phyloP scores from a whole-genome alignment of 2,888 invertebrate genomes.

The Criorhina ranunculi region DNA sequence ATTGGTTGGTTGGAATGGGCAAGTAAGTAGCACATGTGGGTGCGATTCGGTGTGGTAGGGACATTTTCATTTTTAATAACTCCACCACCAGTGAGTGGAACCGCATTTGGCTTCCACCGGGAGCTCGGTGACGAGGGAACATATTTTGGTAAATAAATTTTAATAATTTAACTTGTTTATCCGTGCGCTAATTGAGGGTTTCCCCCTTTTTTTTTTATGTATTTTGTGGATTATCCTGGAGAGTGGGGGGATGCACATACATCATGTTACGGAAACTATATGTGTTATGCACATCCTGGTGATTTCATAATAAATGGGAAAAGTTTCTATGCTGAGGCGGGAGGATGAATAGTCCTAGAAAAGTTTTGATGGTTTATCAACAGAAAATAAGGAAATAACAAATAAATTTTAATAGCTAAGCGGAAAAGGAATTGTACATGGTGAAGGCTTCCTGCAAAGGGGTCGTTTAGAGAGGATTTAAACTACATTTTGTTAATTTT shows the following conservation, averaged over 20 bases:
- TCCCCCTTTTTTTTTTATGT: not conserved
- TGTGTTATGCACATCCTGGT: constrained; percentile 1
- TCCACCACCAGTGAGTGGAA: no score
- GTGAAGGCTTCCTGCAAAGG: not conserved
- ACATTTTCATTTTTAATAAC: no score
- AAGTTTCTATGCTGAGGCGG: constrained; percentile 21
- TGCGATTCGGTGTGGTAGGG: no score
- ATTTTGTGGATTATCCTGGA: not conserved
- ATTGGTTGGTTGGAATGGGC: no score
- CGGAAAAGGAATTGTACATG: not conserved
- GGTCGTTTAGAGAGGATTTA: not conserved
- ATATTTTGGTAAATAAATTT: no score
- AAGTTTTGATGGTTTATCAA: constrained; percentile 50
- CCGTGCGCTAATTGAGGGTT: no score
- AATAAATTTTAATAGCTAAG: not conserved
- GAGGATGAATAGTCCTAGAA: not conserved
- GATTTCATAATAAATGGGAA: constrained; percentile 37
- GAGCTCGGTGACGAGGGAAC: no score
- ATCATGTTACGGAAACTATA: not conserved
- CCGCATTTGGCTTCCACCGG: no score
- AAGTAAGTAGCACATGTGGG: no score
- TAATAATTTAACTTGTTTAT: no score
- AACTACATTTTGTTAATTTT: not conserved
- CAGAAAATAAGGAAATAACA: constrained; percentile 5
- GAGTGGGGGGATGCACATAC: not conserved